Evolutionary conservation across 2,888 invertebrate species (phyloP).

Genomic region (Drosophila trichaetosa): DNA sequence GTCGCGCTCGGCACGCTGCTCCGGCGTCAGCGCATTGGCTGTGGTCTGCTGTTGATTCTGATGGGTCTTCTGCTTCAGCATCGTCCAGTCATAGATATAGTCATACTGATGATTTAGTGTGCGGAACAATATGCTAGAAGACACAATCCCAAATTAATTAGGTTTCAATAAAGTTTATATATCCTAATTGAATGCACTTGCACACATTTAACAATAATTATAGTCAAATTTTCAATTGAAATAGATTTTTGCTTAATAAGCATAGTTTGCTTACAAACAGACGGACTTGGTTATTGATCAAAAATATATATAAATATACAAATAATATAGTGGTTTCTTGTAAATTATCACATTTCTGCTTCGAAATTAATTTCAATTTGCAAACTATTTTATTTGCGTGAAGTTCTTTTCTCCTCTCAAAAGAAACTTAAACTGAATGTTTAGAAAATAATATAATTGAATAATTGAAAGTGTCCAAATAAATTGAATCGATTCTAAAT

Average conservation of each 20-base stretch:
- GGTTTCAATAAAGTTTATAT: not conserved
- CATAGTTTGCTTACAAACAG: not conserved
- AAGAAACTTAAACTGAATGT: not conserved
- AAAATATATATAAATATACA: not conserved
- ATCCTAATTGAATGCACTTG: not conserved
- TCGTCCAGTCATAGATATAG: constrained; percentile 99
- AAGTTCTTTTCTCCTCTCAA: not conserved
- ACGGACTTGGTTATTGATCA: not conserved
- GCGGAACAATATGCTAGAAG: constrained; percentile 98
- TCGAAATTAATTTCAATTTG: not conserved
- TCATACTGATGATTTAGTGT: constrained; percentile 99
- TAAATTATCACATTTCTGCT: not conserved
- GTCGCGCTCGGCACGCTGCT: constrained; percentile 81
- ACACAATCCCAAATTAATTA: not conserved
- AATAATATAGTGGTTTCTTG: not conserved
- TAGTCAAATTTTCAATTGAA: not conserved
- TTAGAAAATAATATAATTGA: not conserved
- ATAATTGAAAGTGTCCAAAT: not conserved
- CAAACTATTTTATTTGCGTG: no score
- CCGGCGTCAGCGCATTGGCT: constrained; percentile 72
- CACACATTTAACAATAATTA: not conserved
- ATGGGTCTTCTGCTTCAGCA: constrained; percentile 95
- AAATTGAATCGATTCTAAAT: not conserved
- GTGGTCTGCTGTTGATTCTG: constrained; percentile 82
- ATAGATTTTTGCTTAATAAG: not conserved